Base-by-base conservation (phyloP, 2,797 vertebrate species). In the Chaetodon trifasciatus region DNA sequence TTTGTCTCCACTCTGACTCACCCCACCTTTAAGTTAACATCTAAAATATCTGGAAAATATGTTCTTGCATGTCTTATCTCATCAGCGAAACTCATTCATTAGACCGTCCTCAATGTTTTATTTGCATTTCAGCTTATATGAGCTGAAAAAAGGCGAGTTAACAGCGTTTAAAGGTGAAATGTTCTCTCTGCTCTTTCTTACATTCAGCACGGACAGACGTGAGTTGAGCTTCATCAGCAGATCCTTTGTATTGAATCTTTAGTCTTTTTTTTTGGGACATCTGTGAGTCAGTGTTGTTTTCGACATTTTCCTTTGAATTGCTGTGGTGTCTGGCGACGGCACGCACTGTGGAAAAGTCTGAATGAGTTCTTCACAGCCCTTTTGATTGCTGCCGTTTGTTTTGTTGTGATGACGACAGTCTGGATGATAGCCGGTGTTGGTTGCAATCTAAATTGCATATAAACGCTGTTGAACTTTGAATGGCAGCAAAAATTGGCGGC, bases 381-480 rank as follows among this genome's bases (percentile, higher is more conserved):
- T 74, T 46, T 56, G 46, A 47, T 32, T 21, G 23, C 32, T 69
- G 37, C 7, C 28, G 21, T 70, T 74, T 50, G 23, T 78, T 83
- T 79, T 65, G 56, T 75, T 75, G 70, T 78, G 58, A 46, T 75
- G 76, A 76, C 10, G 10, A 56, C 49, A 49, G 70, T 35, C 37
- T 6, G 17, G 24, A 44, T 78, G 75, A 83, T 74, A 21, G 65
- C 63, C 10, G 23, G 21, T 76, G 50, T 80, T 66, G 8, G 50
- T 35, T 58, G 37, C 32, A 24, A 67, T 78, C 56, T 71, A 56
- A 79, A 81, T 74, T 47, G 37, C 52, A 56, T 74, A 57, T 61
- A 57, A 80, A 84, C 61, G 67, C 73, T 10, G 21, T 23, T 72
- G 49, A 66, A 72, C 32, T 79, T 74, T 64, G 52, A 82, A 0